Conservation (phyloP, 2,797 vertebrate species). For the Luscinia luscinia region DNA sequence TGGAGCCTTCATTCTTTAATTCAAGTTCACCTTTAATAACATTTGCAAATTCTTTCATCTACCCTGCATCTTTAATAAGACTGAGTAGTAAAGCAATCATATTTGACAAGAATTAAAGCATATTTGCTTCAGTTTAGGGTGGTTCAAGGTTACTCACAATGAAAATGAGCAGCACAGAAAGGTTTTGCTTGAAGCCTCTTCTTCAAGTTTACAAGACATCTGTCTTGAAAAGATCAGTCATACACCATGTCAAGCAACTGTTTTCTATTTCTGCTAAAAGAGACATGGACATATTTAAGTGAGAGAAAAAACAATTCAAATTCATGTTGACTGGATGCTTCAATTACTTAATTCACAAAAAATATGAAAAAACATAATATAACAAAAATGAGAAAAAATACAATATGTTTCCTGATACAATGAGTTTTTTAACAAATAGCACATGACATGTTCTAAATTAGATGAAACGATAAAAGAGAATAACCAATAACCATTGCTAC, state of each 20-base stretch:
- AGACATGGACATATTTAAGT: not conserved
- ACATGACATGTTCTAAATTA: not conserved
- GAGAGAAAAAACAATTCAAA: not conserved
- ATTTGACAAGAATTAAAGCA: not conserved
- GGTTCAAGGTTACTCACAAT: not conserved
- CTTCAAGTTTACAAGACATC: not conserved
- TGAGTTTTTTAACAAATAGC: not conserved
- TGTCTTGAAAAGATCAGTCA: not conserved
- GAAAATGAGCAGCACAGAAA: not conserved
- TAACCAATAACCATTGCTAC: not conserved
- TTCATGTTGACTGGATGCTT: not conserved
- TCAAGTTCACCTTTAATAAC: not conserved
- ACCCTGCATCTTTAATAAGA: not conserved
- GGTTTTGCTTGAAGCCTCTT: not conserved
- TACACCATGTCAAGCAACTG: not conserved
- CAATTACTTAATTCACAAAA: not conserved
- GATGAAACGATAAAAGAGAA: not conserved
- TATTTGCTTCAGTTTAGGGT: not conserved
- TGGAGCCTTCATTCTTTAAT: not conserved
- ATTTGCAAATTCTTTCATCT: not conserved
- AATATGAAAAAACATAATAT: not conserved
- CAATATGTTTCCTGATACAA: rapidly evolving
- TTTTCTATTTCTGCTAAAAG: not conserved
- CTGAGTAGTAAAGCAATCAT: not conserved
- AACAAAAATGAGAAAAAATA: not conserved